Evolutionary conservation across 2,113 vertebrate species (phyloP).

Genomic region (Eleginops maclovinus): DNA sequence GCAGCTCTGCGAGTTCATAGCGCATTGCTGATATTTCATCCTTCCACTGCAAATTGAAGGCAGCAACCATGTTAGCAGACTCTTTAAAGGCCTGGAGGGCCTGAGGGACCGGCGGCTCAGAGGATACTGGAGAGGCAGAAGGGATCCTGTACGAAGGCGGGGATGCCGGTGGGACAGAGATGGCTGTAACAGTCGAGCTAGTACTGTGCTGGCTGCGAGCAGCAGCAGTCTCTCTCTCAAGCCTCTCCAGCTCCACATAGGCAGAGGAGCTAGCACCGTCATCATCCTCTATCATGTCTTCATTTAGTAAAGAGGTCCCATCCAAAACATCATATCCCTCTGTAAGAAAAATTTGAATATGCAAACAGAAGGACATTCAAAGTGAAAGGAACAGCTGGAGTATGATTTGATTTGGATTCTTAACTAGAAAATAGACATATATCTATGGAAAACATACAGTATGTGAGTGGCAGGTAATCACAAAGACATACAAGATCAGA

Average conservation of each 20-base stretch:
- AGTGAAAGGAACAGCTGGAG: slow-evolving; percentile 83
- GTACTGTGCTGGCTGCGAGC: slow-evolving; percentile 87
- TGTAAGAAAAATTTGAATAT: slow-evolving; percentile 86
- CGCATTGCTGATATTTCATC: slow-evolving; percentile 88
- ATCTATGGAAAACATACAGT: slow-evolving; percentile 79
- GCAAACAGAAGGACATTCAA: slow-evolving; percentile 82
- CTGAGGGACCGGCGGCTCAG: slow-evolving; percentile 83
- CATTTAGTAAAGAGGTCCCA: slow-evolving; percentile 86
- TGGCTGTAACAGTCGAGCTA: slow-evolving; percentile 87
- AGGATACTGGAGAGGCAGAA: slow-evolving; percentile 72
- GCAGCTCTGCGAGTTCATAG: slow-evolving; percentile 85
- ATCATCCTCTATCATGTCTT: slow-evolving; percentile 87
- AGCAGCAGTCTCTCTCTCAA: slow-evolving; percentile 83
- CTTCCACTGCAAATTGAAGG: slow-evolving; percentile 88
- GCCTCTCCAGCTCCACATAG: slow-evolving; percentile 85
- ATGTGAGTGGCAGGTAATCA: slow-evolving; percentile 68
- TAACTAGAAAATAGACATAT: slow-evolving; percentile 61
- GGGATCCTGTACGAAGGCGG: slow-evolving; percentile 82
- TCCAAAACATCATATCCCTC: slow-evolving; percentile 88
- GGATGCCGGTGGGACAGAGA: slow-evolving; percentile 83
- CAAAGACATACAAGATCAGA: slow-evolving; percentile 14
- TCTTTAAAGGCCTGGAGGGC: slow-evolving; percentile 87
- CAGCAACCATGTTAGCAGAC: slow-evolving; percentile 87
- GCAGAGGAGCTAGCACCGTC: slow-evolving; percentile 86
- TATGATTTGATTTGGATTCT: slow-evolving; percentile 62